A percentile compares a stretch with the other conserved stretches of the same genome.
phyloP scores from a whole-genome alignment of 2,113 vertebrate species.

The Bostrychus sinensis region DNA sequence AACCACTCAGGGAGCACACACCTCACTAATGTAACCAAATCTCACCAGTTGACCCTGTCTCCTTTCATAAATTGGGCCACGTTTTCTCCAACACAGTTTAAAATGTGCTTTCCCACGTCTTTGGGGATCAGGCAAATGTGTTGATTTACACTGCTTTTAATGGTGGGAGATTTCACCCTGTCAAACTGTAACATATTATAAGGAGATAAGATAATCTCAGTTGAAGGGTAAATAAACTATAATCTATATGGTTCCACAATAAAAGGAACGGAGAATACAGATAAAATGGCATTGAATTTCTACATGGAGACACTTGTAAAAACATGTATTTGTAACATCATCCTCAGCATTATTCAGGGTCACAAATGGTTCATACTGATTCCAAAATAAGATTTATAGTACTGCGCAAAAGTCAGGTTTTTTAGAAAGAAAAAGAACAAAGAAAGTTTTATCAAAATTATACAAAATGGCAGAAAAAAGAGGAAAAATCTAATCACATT shows the following conservation, averaged over 20 bases:
- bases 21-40: slow-evolving; percentile 60
- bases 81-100: slow-evolving; percentile 49
- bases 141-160: slow-evolving; percentile 13
- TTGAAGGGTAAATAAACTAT: slow-evolving; percentile 4
- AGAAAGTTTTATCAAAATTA: background rate
- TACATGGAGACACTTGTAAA: slow-evolving; percentile 18
- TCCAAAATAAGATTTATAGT: slow-evolving; percentile 11
- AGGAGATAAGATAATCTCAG: background rate
- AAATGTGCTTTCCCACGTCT: slow-evolving; percentile 43
- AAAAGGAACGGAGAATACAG: background rate
- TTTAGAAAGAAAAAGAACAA: background rate
- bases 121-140: slow-evolving; percentile 8
- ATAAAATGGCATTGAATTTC: slow-evolving; percentile 14
- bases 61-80: slow-evolving; percentile 32
- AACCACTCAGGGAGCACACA: slow-evolving; percentile 36
- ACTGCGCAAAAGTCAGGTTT: background rate
- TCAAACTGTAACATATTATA: slow-evolving; percentile 14
- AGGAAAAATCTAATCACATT: too few relatives aligned
- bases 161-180: slow-evolving; percentile 3
- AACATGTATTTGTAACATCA: slow-evolving; percentile 37
- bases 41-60: slow-evolving; percentile 52
- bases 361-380: slow-evolving; percentile 28
- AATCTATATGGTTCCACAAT: slow-evolving; percentile 10
- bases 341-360: slow-evolving; percentile 31
- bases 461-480: background rate